These are phyloP conservation scores for Oxygymnocypris stewartii DNA, from an alignment of 2,113 vertebrate species.

Conservation along the genomic window DNA sequence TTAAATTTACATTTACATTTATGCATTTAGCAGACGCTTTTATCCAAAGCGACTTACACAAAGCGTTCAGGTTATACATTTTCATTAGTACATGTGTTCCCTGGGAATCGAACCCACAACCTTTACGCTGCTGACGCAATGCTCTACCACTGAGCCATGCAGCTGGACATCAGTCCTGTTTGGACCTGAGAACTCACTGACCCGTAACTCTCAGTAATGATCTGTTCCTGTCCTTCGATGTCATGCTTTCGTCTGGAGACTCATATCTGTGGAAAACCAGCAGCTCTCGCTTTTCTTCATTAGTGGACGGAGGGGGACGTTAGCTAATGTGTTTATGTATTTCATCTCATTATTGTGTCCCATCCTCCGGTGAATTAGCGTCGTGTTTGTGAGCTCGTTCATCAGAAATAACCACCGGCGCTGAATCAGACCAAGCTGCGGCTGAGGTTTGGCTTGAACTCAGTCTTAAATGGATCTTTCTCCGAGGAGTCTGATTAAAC, in stretches of 20 bases:
- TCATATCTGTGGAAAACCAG: conserved; percentile 54
- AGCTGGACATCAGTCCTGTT: too few species aligned
- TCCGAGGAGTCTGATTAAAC: conserved; percentile 1
- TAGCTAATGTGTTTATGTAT: conserved; percentile 71
- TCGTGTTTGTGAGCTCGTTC: conserved; percentile 56
- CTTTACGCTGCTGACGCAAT: too few species aligned
- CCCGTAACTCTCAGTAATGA: conserved; percentile 46
- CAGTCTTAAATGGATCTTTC: neutral
- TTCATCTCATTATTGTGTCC: conserved; percentile 64
- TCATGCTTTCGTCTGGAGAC: conserved; percentile 50
- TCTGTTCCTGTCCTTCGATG: conserved; percentile 42
- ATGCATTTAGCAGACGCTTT: too few species aligned
- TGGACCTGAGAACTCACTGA: conserved; percentile 56
- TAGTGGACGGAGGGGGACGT: conserved; percentile 58
- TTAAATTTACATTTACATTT: too few species aligned
- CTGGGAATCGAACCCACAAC: too few species aligned
- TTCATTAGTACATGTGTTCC: too few species aligned
- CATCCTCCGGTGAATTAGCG: conserved; percentile 31
- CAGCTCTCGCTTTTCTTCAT: conserved; percentile 45
- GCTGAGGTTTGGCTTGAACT: conserved; percentile 34
- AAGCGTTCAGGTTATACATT: too few species aligned
- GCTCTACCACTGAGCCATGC: too few species aligned
- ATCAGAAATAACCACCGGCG: conserved; percentile 56
- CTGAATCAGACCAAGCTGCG: neutral
- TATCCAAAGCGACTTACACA: too few species aligned